These are phyloP conservation scores for Mesoligia furuncula DNA, from an alignment of 2,888 invertebrate genomes.

Conservation along the genomic window DNA sequence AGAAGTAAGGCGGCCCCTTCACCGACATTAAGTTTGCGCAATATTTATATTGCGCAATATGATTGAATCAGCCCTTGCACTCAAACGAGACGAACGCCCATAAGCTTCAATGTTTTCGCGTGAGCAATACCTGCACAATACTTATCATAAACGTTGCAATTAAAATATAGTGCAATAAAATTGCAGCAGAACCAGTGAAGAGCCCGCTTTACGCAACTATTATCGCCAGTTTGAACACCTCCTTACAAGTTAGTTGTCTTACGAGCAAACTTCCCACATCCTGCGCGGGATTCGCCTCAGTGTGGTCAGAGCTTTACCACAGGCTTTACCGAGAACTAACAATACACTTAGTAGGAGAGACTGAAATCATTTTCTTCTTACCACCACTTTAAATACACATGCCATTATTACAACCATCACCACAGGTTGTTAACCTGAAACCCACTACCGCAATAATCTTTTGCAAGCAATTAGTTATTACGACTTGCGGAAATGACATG, in stretches of 20 bases:
- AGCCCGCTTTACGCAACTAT: background rate
- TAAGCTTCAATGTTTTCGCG: background rate
- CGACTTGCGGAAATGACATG: conserved; percentile 15
- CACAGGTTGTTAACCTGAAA: conserved; percentile 22
- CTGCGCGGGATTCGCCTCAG: too few relatives aligned
- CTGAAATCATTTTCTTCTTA: conserved; percentile 3
- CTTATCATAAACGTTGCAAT: background rate
- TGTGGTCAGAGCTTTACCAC: background rate
- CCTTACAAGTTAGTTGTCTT: background rate
- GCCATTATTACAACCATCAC: background rate
- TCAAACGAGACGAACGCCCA: background rate
- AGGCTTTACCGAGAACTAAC: background rate
- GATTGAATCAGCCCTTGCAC: background rate
- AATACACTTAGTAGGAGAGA: background rate
- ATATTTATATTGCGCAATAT: background rate
- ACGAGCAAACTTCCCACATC: background rate
- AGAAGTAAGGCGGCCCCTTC: background rate
- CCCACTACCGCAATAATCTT: conserved; percentile 35
- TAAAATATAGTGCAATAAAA: background rate
- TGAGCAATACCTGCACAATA: background rate
- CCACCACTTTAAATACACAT: conserved; percentile 9
- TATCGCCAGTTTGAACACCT: background rate
- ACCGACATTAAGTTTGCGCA: background rate
- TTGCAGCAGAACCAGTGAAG: too few relatives aligned
- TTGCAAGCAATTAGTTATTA: conserved; percentile 29